Evolutionary conservation across 1,140 invertebrate genomes (phyloP), one percentile per base, ranked within the genome.

Genomic region (Zaprionus africanus): DNA sequence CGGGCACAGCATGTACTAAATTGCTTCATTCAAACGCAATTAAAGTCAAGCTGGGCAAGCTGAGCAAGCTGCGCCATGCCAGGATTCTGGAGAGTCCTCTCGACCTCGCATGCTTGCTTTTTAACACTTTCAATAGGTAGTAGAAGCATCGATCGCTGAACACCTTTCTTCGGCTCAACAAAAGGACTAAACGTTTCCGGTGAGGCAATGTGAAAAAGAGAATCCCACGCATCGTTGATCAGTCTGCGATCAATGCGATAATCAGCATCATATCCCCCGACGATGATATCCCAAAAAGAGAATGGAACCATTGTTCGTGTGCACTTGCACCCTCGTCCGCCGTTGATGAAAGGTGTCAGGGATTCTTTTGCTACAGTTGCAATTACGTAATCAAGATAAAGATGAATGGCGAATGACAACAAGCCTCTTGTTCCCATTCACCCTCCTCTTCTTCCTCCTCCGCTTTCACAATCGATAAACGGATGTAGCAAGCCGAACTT

Each of bases 1-100:
- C 56, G 41, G 69, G 62, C 79, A 63, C 88, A 91, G 88, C 88
- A 81, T 82, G 88, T 51, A 61, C 76, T 91, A 88, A 91, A 91
- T 91, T 91, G 88, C 74, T 91, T 79, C 74, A 91, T 91, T 91
- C 81, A 91, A 67, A 73, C 57, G 73, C 88, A 91, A 91, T 91
- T 91, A 91, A 82, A 85, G 81, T 82, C 88, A 90, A 85, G 78
- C 80, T 81, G 84, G 38, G 78, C 56, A 64, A 62, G 73, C 60
- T 70, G 76, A 38, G 73, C 53, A 58, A 41, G 51, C 24, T 43
- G 43, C 15, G 15, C 28, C 4, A 7, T 5, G 22, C 26, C 53
- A 34, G n/a, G 15, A 19, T 4, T 17, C 51, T 5, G 26, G 15
- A 51, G n/a, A 34, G 59, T 73, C 68, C 53, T 68, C 36, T 15